Conservation (phyloP, 1,140 invertebrate species). For the Chrysoperla carnea region DNA sequence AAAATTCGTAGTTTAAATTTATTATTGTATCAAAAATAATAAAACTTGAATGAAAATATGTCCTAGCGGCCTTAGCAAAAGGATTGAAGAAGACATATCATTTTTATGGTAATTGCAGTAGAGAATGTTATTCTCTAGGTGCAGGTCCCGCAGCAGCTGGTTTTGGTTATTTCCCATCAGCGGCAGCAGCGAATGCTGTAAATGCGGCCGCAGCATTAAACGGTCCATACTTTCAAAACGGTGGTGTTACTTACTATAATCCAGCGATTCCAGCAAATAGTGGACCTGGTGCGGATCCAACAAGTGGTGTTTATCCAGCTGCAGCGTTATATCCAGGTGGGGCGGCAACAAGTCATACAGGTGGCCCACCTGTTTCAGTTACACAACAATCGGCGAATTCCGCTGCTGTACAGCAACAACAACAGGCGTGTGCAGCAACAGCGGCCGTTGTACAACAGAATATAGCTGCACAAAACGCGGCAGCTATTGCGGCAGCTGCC, state of each 20-base stretch:
- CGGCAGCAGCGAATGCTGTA: neutral
- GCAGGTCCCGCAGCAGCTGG: neutral
- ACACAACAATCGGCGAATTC: neutral
- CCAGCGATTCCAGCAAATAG: neutral
- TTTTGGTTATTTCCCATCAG: neutral
- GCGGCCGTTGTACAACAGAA: constrained; percentile 15
- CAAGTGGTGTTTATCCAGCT: neutral
- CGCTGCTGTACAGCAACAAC: no score
- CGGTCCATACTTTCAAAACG: neutral
- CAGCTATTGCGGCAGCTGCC: constrained; percentile 8
- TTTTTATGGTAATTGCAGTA: no score
- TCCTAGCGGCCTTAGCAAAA: no score
- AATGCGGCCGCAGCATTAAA: neutral
- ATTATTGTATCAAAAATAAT: no score
- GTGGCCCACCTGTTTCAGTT: neutral
- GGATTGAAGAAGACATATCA: no score
- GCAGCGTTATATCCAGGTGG: neutral
- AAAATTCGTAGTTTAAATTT: no score
- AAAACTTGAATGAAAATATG: no score
- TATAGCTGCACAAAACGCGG: constrained; percentile 12
- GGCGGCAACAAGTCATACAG: neutral
- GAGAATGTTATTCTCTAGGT: neutral
- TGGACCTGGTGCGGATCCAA: neutral
- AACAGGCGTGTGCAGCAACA: neutral
- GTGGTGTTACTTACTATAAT: neutral